Conservation (phyloP, 1,140 invertebrate genomes). For the Microplitis mediator region DNA sequence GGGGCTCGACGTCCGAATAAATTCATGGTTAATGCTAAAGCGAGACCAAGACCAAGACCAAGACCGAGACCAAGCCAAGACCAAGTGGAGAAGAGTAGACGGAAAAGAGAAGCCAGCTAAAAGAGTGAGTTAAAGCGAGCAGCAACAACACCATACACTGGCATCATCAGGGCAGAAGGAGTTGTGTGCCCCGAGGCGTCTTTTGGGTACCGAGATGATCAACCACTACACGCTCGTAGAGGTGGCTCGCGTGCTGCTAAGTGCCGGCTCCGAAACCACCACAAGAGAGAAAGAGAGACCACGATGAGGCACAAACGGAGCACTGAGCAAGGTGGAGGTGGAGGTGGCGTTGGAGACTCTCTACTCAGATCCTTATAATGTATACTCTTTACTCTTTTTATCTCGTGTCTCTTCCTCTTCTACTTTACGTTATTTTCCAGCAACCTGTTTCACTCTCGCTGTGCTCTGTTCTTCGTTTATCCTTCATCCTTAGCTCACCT, state of each 20-base stretch:
- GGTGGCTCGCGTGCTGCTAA: constrained; percentile 60
- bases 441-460: background rate
- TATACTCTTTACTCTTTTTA: background rate
- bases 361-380: background rate
- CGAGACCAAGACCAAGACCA: constrained; percentile 16
- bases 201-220: background rate
- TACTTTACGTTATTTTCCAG: background rate
- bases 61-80: constrained; percentile 13
- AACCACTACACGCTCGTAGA: background rate
- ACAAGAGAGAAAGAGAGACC: constrained; percentile 31
- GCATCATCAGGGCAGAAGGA: constrained; percentile 9
- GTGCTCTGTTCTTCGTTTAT: background rate
- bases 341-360: constrained; percentile 25
- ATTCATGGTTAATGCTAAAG: constrained; percentile 57
- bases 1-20: constrained; percentile 53
- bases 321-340: constrained; percentile 28
- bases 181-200: constrained; percentile 15
- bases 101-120: constrained; percentile 1
- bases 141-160: background rate
- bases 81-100: background rate
- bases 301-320: constrained; percentile 32
- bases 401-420: background rate
- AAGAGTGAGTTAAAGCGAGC: background rate
- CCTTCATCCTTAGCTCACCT: constrained; percentile 13
- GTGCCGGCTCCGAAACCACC: constrained; percentile 49